Base-by-base conservation (phyloP, 2,888 invertebrate species). In the Ormyrus nitidulus region DNA sequence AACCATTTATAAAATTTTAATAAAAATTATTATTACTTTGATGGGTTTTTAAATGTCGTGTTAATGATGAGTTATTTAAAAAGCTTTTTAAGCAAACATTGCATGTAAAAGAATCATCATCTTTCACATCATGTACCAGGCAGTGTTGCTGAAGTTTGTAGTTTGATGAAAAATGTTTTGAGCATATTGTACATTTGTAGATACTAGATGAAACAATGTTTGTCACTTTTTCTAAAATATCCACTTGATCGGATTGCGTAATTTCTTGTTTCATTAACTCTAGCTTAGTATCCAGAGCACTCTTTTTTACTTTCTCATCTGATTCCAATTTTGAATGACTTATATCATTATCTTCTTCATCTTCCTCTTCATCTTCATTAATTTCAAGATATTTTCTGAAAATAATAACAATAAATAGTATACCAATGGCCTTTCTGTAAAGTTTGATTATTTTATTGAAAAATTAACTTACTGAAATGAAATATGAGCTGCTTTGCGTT, bases 1-100 rank as follows among this genome's bases (percentile, higher is more conserved):
- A 19, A 19, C n/a, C 7, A 44, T 44, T 66, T 56, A 2, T 46
- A 53, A 10, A 19, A 70, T 6, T 62, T 62, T 79, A 81, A 83
- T 74, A 74, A 9, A 80, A 65, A 61, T 19, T 34, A 61, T 19
- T 34, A 49, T 49, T 87, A 92, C 92, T 91, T 87, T 91, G 90
- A 86, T 95, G 95, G 5, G 93, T 94, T 90, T 95, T 95, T 79
- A 94, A 88, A 88, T 96, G 95, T 84, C 95, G 94, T 2, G 94
- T 92, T 44, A 95, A 90, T 4, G 95, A 95, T 0, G 95, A 94
- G 86, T 94, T 94, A 84, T 94, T 95, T 86, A 95, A 92, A 89
- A 95, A 95, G 72, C 94, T 89, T 87, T 94, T 94, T 54, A 91
- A 91, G 85, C 95, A 95, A 64, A 93, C 91, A 58, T 92, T 91